Conservation (phyloP, 2,797 vertebrate genomes). For the Balearica regulorum region DNA sequence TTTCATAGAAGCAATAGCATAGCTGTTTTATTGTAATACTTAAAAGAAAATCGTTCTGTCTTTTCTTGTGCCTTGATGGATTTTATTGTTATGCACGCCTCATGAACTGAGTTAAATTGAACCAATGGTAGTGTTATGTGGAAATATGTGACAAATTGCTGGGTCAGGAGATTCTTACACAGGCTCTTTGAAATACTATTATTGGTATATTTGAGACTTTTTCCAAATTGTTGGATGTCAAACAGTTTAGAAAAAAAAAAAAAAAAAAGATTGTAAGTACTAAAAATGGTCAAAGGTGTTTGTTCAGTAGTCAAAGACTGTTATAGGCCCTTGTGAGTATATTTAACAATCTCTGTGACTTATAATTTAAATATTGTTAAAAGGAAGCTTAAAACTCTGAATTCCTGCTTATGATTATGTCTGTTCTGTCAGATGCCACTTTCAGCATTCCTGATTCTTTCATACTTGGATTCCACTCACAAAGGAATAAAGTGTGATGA, state of each 20-base stretch:
- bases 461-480: not conserved
- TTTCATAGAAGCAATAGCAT: not conserved
- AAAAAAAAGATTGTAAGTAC: not conserved
- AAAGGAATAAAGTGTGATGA: not conserved
- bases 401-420: not conserved
- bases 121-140: no score
- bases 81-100: fast-evolving
- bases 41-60: not conserved
- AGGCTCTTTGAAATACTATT: not conserved
- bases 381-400: not conserved
- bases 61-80: not conserved
- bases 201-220: not conserved
- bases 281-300: not conserved
- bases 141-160: not conserved
- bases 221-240: not conserved
- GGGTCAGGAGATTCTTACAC: not conserved
- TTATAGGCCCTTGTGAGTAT: not conserved
- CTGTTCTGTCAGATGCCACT: not conserved
- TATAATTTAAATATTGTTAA: not conserved
- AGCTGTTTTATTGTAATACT: not conserved
- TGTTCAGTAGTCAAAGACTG: not conserved
- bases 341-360: not conserved
- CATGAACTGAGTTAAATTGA: not conserved
- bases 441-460: not conserved
- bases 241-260: not conserved